A percentile compares a stretch with the other conserved stretches of the same genome.
These are phyloP conservation scores for Punctoribates punctum DNA, from an alignment of 2,888 invertebrate genomes.

Conservation along the genomic window DNA sequence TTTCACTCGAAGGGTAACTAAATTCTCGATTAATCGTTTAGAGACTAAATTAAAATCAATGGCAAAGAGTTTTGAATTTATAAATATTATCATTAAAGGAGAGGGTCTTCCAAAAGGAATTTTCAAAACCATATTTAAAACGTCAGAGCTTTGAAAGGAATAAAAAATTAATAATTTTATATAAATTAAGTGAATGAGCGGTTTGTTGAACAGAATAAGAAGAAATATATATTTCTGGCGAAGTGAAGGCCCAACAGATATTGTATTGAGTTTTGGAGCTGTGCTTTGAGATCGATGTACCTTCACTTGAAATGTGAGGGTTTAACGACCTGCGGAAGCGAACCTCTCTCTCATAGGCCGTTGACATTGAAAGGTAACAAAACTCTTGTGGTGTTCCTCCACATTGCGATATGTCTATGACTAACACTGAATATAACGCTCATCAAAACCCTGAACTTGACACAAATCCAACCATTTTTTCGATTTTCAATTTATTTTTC, in stretches of 20 bases:
- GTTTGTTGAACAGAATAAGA: neutral
- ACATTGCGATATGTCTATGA: constrained; percentile 14
- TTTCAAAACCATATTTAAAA: neutral
- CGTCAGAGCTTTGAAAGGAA: neutral
- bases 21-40: neutral
- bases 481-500: neutral
- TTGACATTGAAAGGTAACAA: constrained; percentile 34
- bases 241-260: neutral
- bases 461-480: constrained; percentile 29
- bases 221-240: neutral
- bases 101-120: neutral
- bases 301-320: constrained; percentile 30
- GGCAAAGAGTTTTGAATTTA: neutral
- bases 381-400: neutral
- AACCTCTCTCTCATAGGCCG: constrained; percentile 34
- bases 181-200: neutral
- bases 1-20: neutral
- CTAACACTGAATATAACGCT: neutral
- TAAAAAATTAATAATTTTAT: neutral
- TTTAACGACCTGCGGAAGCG: constrained; percentile 31
- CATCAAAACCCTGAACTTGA: constrained; percentile 27
- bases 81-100: neutral
- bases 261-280: neutral
- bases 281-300: constrained; percentile 11
- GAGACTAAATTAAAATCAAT: neutral